Base-by-base conservation (phyloP, 2,888 invertebrate genomes). In the Drosophila niveifrons region DNA sequence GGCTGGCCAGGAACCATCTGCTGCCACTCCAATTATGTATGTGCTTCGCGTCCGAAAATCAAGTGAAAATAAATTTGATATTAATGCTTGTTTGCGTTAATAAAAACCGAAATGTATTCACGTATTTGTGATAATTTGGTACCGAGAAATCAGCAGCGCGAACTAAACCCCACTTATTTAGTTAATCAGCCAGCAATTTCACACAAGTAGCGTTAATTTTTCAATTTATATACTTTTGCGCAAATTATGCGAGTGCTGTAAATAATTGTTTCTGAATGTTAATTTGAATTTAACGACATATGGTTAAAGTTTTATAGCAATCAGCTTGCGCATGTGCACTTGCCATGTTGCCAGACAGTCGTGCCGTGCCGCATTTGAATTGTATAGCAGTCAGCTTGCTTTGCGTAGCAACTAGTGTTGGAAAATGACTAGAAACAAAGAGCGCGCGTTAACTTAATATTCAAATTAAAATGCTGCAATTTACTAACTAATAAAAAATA, bases 71-170 rank as follows among this genome's bases (percentile, higher is more conserved):
- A 65, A 85, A 80, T 67, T 75, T 66, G 62, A 77, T 82, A 73
- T 85, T 89, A 89, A 89, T 82, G 83, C 83, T 78, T 85, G 88
- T 82, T 85, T 87, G 86, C 66, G 62, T 89, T 88, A 85, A 89
- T 89, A 85, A 89, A 80, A 88, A 58, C 74, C 70, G 44, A 51
- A 64, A 58, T 63, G 34, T 56, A 13, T 23, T 6, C 56, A 56
- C 18, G 58, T 46, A 66, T 52, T 65, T 65, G n/a, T 13, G 47
- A 51, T 80, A 80, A 68, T 80, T 80, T 73, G 50, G 6, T 67
- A 71, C 83, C 15, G 18, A 62, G 82, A 80, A 82, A 31, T 46
- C 31, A 61, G 44, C 53, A 41, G 28, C 41, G 9, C 36, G 17
- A 43, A 11, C 36, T 18, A 39, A 31, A 15, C 0, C 11, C 2